Percentiles rank a stretch among this genome's conserved stretches.
phyloP scores from a whole-genome alignment of 2,888 invertebrate genomes.

The Rhimphoctona megacephalus region DNA sequence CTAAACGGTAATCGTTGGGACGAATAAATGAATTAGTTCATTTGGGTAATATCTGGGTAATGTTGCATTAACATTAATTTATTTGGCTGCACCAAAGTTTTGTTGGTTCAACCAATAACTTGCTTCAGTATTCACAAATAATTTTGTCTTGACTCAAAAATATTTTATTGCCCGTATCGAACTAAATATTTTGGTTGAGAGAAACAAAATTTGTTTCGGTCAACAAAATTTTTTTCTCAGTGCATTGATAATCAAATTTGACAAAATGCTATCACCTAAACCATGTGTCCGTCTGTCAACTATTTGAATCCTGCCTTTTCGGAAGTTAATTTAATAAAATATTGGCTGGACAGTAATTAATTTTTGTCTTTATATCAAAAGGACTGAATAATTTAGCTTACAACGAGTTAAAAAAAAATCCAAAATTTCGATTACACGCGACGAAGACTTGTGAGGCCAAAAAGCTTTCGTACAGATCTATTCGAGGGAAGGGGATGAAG shows the following conservation, averaged over 20 bases:
- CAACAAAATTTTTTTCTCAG: too few species aligned
- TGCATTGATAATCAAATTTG: neutral
- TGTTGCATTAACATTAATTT: too few species aligned
- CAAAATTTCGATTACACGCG: slow-evolving; percentile 8
- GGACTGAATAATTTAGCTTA: neutral
- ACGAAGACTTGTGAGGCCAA: slow-evolving; percentile 11
- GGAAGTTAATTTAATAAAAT: neutral
- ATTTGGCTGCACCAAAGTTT: too few species aligned
- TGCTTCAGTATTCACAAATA: too few species aligned
- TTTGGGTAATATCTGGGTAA: too few species aligned
- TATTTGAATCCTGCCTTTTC: neutral
- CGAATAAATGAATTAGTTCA: too few species aligned
- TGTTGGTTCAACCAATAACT: too few species aligned
- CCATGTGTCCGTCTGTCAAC: neutral
- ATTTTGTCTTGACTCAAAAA: too few species aligned
- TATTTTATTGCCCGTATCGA: too few species aligned
- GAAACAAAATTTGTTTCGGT: too few species aligned
- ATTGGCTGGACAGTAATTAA: neutral
- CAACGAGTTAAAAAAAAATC: neutral
- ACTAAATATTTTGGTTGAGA: too few species aligned
- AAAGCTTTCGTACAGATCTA: slow-evolving; percentile 32
- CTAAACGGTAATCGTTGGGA: too few species aligned
- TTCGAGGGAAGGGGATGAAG: slow-evolving; percentile 6
- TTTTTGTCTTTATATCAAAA: neutral
- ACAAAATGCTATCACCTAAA: neutral